Base-by-base conservation (phyloP, 2,797 vertebrate genomes). In the Aeoliscus strigatus region DNA sequence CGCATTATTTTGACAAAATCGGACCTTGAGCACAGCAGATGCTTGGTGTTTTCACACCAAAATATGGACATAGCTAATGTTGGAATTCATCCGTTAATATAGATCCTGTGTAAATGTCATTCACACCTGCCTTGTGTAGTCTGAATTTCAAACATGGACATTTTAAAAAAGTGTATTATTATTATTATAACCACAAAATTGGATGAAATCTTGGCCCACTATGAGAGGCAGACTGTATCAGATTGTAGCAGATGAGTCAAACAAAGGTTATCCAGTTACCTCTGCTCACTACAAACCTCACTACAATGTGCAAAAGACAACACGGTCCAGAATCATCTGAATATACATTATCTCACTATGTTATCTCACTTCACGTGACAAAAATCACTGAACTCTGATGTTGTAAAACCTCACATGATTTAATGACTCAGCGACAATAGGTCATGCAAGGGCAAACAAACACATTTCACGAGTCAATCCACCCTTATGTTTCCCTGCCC, bases 301-400 rank as follows among this genome's bases (percentile, higher is more conserved):
- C n/a, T n/a, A n/a, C n/a, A n/a, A n/a, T n/a, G n/a, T n/a, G n/a
- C n/a, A n/a, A n/a, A n/a, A n/a, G n/a, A n/a, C n/a, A n/a, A n/a
- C n/a, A n/a, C n/a, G n/a, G n/a, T 67, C 68, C 71, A 67, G 58
- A 63, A 55, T 71, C 33, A 26, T 54, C 60, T 61, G n/a, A n/a
- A n/a, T n/a, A n/a, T n/a, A n/a, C n/a, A n/a, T n/a, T n/a, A n/a
- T n/a, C n/a, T n/a, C n/a, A n/a, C n/a, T n/a, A n/a, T n/a, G n/a
- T n/a, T n/a, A n/a, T n/a, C n/a, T n/a, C n/a, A n/a, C n/a, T n/a
- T n/a, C n/a, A n/a, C n/a, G 13, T 14, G 29, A 54, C 1, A 5
- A 44, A n/a, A 3, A 16, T 44, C 13, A 28, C 16, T 31, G 8
- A 13, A 31, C 33, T 36, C 10, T 30, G 10, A 9, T 25, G 21